phyloP scores from a whole-genome alignment of 2,888 invertebrate genomes.

The Mythimna ferrago region DNA sequence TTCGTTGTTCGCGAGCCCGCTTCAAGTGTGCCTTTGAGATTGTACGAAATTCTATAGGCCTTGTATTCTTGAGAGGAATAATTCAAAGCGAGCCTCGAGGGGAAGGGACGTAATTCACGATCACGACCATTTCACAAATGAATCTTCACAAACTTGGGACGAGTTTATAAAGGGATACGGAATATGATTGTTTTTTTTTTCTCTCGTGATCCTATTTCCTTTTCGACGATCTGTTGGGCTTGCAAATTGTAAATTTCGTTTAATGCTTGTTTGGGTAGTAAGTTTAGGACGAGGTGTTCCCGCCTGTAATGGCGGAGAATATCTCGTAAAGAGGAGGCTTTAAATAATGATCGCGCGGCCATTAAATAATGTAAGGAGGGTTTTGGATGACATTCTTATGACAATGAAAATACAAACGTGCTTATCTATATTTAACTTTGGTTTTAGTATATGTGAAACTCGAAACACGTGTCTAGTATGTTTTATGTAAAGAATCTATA shows the following conservation, averaged over 20 bases:
- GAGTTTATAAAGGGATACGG: conserved; percentile 66
- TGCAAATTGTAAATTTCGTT: conserved; percentile 65
- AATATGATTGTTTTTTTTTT: conserved; percentile 62
- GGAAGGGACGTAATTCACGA: conserved; percentile 54
- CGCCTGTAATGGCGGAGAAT: conserved; percentile 41
- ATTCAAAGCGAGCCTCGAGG: conserved; percentile 49
- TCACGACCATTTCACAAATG: conserved; percentile 63
- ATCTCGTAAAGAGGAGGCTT: conserved; percentile 37
- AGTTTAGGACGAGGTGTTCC: conserved; percentile 45
- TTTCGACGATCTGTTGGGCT: conserved; percentile 56
- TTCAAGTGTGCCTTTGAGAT: conserved; percentile 60
- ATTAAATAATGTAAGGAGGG: conserved; percentile 26
- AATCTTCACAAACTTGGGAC: conserved; percentile 60
- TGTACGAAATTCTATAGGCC: conserved; percentile 58
- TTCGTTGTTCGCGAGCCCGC: conserved; percentile 56
- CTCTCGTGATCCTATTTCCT: conserved; percentile 59
- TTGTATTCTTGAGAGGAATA: conserved; percentile 60
- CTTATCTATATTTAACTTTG: too few relatives aligned
- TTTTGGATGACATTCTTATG: conserved; percentile 25
- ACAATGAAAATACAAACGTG: conserved; percentile 3
- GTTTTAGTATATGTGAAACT: too few relatives aligned
- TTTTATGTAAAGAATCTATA: too few relatives aligned
- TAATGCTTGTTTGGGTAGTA: conserved; percentile 57
- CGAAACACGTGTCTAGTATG: too few relatives aligned
- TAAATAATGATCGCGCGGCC: conserved; percentile 46